Evolutionary conservation across 1,140 invertebrate genomes (phyloP).

Genomic region (Drosophila pseudoobscura): DNA sequence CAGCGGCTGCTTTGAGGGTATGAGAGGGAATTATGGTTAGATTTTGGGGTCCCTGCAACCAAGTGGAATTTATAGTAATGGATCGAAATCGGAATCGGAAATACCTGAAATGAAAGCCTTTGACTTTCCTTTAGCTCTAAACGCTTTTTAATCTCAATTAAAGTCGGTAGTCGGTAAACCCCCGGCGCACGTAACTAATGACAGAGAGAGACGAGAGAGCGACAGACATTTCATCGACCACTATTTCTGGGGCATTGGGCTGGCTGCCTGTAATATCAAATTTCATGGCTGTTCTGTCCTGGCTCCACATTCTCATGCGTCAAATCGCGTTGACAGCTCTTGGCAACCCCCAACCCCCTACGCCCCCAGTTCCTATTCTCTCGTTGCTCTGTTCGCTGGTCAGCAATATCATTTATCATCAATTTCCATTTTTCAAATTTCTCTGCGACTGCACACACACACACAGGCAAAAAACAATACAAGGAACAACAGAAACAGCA

Average conservation of each 20-base stretch:
- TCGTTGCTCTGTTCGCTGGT: slow-evolving; percentile 51
- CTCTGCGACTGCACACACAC: slow-evolving; percentile 47
- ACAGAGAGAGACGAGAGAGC: neutral
- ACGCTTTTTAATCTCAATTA: slow-evolving; percentile 39
- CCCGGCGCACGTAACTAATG: neutral
- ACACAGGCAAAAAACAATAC: slow-evolving; percentile 18
- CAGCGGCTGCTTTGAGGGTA: slow-evolving; percentile 7
- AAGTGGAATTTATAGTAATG: slow-evolving; percentile 31
- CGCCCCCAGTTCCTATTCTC: slow-evolving; percentile 10
- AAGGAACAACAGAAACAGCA: slow-evolving; percentile 5
- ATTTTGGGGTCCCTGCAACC: slow-evolving; percentile 20
- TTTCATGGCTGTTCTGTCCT: slow-evolving; percentile 49
- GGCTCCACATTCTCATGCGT: slow-evolving; percentile 70
- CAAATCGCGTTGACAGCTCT: slow-evolving; percentile 75
- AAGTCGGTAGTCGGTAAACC: neutral
- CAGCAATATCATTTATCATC: slow-evolving; percentile 82
- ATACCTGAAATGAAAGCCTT: neutral
- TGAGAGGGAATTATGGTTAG: slow-evolving; percentile 50
- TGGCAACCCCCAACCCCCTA: slow-evolving; percentile 38
- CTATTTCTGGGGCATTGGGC: slow-evolving; percentile 28
- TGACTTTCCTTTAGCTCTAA: neutral
- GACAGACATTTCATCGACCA: slow-evolving; percentile 27
- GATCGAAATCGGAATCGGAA: neutral
- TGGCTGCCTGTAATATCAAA: slow-evolving; percentile 24
- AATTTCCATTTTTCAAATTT: slow-evolving; percentile 83